A percentile compares a stretch with the other conserved stretches of the same genome.
phyloP scores from a whole-genome alignment of 1,140 invertebrate species.

The Drosophila ogumai region DNA sequence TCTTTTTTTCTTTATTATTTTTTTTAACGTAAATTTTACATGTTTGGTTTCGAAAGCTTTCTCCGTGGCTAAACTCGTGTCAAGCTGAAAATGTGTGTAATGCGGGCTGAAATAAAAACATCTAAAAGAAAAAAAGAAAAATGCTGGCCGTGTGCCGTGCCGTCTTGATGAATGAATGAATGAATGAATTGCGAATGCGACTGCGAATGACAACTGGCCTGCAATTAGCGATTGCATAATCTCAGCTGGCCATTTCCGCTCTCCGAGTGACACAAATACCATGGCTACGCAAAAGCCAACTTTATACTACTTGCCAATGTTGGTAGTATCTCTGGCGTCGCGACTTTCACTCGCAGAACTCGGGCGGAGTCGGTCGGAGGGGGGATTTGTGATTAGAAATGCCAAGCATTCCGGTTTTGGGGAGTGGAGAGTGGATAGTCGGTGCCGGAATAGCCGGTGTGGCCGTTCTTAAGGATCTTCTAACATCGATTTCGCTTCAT shows the following conservation, averaged over 20 bases:
- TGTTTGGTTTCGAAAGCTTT: constrained; percentile 17
- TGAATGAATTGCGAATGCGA: constrained; percentile 38
- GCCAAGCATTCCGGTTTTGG: constrained; percentile 14
- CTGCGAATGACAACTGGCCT: constrained; percentile 27
- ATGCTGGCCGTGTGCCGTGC: neutral
- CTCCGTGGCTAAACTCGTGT: constrained; percentile 19
- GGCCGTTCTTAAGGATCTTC: constrained; percentile 25
- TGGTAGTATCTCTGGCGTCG: constrained; percentile 2
- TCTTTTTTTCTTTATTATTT: neutral
- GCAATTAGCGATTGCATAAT: constrained; percentile 57
- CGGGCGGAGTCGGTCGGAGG: neutral
- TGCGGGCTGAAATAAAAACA: constrained; percentile 15
- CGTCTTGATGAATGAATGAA: constrained; percentile 31
- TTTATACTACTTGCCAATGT: constrained; percentile 1
- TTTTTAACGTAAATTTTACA: neutral
- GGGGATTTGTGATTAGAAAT: constrained; percentile 13
- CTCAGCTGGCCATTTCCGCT: constrained; percentile 48
- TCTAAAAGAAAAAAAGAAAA: constrained; percentile 30
- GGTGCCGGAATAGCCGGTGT: neutral
- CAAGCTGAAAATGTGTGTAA: constrained; percentile 24
- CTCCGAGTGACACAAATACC: constrained; percentile 45
- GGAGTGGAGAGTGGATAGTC: neutral
- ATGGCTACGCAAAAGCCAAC: constrained; percentile 9
- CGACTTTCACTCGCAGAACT: constrained; percentile 38
- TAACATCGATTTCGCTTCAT: constrained; percentile 30